Base-by-base conservation (phyloP, 2,113 vertebrate genomes). In the Peromyscus leucopus region DNA sequence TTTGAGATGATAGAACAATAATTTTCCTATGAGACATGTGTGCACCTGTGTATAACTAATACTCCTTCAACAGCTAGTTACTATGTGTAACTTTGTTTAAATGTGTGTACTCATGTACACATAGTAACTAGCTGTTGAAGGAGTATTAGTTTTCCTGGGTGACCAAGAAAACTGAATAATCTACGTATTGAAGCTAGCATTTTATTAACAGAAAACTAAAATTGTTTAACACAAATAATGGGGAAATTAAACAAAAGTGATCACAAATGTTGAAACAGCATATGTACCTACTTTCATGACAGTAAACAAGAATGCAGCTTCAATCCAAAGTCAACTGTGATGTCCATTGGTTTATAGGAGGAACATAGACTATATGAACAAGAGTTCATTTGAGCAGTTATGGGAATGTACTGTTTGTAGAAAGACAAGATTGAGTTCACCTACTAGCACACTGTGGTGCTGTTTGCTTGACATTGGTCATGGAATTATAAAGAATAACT, bases 231-330 rank as follows among this genome's bases (percentile, higher is more conserved):
- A 67, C 9, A 48, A 67, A 86, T 69, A 33, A 86, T 86, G 61
- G 9, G 22, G 84, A 86, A 10, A 31, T 85, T 65, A 21, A 67
- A 31, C 8, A 65, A 42, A 55, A 61, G 57, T 85, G 69, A 22
- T 39, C 65, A 4, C 71, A 93, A 93, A 95, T 36, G 7, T 24
- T 65, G 80, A 78, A 96, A 94, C 63, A 65, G 7, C 61, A 67
- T 84, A 84, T 69, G 15, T 10, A 19, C 13, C 69, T 57, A 90
- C 97, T 97, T 96, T 48, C 89, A 80, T 94, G 31, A 3, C 75
- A 31, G 22, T 82, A 96, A 93, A 95, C 90, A 48, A 96, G 86
- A 80, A 46, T 94, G 59, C 13, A 75, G 26, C 5, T 26, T 94
- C 79, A 12, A 8, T 31, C 48, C 31, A 31, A 39, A 11, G 24